A percentile compares a stretch with the other conserved stretches of the same genome.
Evolutionary conservation across 1,140 invertebrate species (phyloP).

Genomic region (Saccostrea glomerata): DNA sequence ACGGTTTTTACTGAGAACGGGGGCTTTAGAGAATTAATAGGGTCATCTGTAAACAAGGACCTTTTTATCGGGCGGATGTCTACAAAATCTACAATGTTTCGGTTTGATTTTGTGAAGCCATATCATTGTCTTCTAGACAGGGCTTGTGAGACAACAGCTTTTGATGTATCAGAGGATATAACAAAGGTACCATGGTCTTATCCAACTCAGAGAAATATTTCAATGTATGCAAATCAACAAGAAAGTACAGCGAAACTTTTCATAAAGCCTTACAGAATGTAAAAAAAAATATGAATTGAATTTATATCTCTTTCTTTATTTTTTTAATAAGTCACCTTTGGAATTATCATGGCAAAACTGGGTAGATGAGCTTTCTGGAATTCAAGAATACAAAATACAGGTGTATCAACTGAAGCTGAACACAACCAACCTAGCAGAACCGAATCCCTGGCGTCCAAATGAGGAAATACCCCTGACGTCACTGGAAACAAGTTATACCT

Average conservation of each 20-base stretch:
- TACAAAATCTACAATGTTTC: constrained; percentile 39
- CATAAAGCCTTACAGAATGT: too few species aligned
- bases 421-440: constrained; percentile 2
- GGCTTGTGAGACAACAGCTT: neutral
- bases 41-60: neutral
- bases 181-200: neutral
- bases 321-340: neutral
- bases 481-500: neutral
- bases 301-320: neutral
- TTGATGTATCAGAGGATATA: neutral
- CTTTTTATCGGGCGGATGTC: neutral
- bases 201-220: too few species aligned
- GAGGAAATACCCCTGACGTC: neutral
- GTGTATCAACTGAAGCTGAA: neutral
- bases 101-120: constrained; percentile 27
- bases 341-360: neutral
- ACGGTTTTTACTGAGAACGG: constrained; percentile 16
- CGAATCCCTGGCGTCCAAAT: neutral
- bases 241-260: too few species aligned
- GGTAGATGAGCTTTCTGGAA: constrained; percentile 28
- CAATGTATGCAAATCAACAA: too few species aligned
- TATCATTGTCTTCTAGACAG: neutral
- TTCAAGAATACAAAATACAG: neutral
- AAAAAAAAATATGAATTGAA: too few species aligned
- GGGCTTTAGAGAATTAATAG: neutral